These are phyloP conservation scores for Fopius arisanus DNA, from an alignment of 1,140 invertebrate genomes.

Conservation along the genomic window DNA sequence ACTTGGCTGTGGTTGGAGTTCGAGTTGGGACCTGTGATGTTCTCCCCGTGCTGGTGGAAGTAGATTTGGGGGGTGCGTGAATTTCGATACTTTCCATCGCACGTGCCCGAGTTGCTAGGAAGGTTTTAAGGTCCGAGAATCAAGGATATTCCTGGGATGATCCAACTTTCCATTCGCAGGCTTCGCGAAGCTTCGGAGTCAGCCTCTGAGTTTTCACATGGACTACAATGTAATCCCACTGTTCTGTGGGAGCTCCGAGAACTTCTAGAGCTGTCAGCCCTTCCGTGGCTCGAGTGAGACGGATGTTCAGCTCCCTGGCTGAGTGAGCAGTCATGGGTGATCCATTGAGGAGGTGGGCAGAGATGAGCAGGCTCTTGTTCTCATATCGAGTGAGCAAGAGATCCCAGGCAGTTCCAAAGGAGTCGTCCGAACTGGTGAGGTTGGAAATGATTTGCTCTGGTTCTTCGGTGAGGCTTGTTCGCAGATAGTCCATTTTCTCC, in stretches of 20 bases:
- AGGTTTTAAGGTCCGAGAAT: neutral
- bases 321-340: neutral
- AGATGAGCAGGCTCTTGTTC: neutral
- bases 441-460: neutral
- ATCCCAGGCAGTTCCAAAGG: neutral
- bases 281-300: neutral
- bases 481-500: neutral
- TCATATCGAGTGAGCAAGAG: neutral
- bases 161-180: neutral
- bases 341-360: neutral
- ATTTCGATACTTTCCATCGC: neutral
- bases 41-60: neutral
- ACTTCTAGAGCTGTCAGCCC: neutral
- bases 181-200: neutral
- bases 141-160: neutral
- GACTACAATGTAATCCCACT: neutral
- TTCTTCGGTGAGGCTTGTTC: neutral
- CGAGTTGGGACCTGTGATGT: neutral
- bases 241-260: neutral
- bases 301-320: neutral
- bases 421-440: neutral
- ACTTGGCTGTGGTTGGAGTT: neutral
- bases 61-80: neutral
- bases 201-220: neutral
- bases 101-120: neutral